Base-by-base conservation (phyloP, 1,140 invertebrate genomes). In the Radopholus similis region DNA sequence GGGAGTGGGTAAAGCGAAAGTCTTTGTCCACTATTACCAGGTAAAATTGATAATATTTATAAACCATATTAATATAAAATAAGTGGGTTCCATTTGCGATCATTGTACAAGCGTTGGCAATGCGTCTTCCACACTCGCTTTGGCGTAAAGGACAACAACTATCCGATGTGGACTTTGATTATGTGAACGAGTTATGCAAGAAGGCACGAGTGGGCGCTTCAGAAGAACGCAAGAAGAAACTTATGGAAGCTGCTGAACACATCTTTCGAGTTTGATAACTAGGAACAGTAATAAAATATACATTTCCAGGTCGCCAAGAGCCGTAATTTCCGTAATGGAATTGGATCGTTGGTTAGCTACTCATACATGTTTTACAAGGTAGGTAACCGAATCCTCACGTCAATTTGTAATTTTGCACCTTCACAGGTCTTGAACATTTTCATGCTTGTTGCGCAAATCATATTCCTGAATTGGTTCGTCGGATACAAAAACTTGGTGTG, bases 71-170 rank as follows among this genome's bases (percentile, higher is more conserved):
- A 8, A 11, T 51, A n/a, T 15, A 51, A 9, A 9, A 26, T 51
- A 21, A 51, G 49, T 62, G 59, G 59, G 59, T 62, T 8, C 59
- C 59, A 11, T 62, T 62, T 34, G 40, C 47, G 21, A 28, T 62
- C 4, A 62, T 62, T 23, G 59, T 28, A 11, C 37, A 47, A 6
- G 59, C 59, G 13, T 21, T 62, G n/a, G 18, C 34, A 42, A 49
- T 62, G 21, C 59, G 59, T 8, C 32, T 62, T 34, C 59, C 59
- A 13, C 40, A 40, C 18, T 62, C 47, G 21, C 30, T 62, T 21
- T 49, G 42, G 42, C 59, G 59, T n/a, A 21, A 42, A 2, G 59
- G 59, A 62, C 59, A 62, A n/a, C 34, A 58, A 40, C 44, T 60
- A 38, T 60, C 3, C 35, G 57, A 60, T 60, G 57, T 60, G 30